phyloP scores from a whole-genome alignment of 1,140 invertebrate species.

The Heliconius melpomene region DNA sequence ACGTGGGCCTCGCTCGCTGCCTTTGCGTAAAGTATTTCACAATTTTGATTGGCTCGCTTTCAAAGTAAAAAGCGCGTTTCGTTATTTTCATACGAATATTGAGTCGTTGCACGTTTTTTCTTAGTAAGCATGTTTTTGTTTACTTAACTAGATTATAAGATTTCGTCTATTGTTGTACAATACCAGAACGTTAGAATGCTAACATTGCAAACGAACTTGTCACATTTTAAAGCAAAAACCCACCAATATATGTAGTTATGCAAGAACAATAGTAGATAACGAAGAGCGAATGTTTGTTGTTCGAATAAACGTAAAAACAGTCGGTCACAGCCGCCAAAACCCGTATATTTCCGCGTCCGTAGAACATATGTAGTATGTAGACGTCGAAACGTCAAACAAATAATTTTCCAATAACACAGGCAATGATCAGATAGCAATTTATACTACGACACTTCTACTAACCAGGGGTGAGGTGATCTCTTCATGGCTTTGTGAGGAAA shows the following conservation, averaged over 20 bases:
- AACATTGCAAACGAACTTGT: background rate
- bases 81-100: no score
- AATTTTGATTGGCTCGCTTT: background rate
- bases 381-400: slow-evolving; percentile 36
- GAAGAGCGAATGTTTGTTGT: slow-evolving; percentile 41
- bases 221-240: slow-evolving; percentile 39
- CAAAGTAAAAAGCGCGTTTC: background rate
- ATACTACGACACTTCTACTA: slow-evolving; percentile 2
- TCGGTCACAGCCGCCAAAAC: slow-evolving; percentile 38
- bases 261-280: slow-evolving; percentile 48
- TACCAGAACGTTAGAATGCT: background rate
- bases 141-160: background rate
- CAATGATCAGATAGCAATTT: slow-evolving; percentile 21
- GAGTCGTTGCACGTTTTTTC: no score
- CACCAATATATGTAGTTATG: slow-evolving; percentile 45
- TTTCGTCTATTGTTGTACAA: background rate
- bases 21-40: background rate
- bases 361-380: slow-evolving; percentile 33
- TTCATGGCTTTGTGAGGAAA: background rate
- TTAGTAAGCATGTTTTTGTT: background rate
- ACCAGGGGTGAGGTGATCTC: background rate
- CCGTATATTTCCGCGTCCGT: slow-evolving; percentile 19
- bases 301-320: slow-evolving; percentile 44
- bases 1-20: background rate
- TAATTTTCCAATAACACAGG: slow-evolving; percentile 36